Evolutionary conservation across 1,140 invertebrate genomes (phyloP), one percentile per base, ranked within the genome.

Genomic region (Drosophila triauraria): DNA sequence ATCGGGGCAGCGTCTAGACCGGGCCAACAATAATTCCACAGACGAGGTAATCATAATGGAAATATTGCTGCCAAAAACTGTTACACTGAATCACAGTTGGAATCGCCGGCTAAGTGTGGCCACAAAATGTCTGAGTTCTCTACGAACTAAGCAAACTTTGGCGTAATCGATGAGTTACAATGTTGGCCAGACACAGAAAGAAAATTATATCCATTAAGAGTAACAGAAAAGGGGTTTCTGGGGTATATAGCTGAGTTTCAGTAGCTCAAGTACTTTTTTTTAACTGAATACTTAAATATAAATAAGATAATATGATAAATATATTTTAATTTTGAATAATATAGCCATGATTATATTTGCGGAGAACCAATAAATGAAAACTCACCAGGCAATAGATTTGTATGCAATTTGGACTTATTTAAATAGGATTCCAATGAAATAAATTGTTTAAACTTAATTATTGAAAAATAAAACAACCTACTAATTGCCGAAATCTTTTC

Each of bases 11-110:
- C 71, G 74, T 76, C 74, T 76, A 76, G 74, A 76, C 74, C 67
- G 69, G 69, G 15, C 67, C 69, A 51, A 30, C 68, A 60, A 72
- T 72, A 72, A 72, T 72, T 58, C 69, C 69, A 43, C 46, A 23
- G 67, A 72, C 35, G 51, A 72, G 69, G 69, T 86, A 78, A 81
- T 85, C 81, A 68, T 79, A 79, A 83, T 79, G 48, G 69, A 79
- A 78, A 79, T 68, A 60, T 77, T 68, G 63, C 75, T 65, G 69
- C 67, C 53, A 72, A 50, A 70, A 72, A 48, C 51, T 57, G 27
- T 71, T 48, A 71, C 54, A 59, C 68, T 70, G 54, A 53, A 54
- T 60, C 43, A 57, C 54, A 77, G 62, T 30, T 69, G 65, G 50
- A 30, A 43, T 43, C 58, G 54, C 42, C 12, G 44, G 23, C 63